These are phyloP conservation scores for Anolis sagrei DNA, from an alignment of 2,113 vertebrate species.

Conservation along the genomic window DNA sequence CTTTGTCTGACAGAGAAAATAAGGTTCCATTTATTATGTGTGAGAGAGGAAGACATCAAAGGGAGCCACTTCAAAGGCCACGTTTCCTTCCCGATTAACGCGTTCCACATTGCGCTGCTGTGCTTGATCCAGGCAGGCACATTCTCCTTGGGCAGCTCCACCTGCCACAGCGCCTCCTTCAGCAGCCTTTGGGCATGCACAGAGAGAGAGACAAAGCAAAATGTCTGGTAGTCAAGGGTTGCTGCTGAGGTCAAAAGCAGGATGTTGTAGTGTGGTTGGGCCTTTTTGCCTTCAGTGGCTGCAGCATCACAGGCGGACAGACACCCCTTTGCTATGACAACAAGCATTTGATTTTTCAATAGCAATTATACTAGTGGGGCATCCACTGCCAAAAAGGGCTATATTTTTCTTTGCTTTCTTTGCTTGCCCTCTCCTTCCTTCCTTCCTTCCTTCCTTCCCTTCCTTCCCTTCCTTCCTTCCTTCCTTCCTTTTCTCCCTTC, in stretches of 20 bases:
- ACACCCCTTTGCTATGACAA: no score
- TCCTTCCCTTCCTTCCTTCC: no score
- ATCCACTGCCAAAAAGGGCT: background rate
- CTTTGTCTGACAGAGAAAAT: constrained; percentile 34
- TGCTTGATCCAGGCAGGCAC: background rate
- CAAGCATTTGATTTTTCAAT: background rate
- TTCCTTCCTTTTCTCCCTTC: no score
- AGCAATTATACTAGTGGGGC: background rate
- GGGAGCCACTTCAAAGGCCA: constrained; percentile 33
- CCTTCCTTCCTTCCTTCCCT: no score
- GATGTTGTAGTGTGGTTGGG: background rate
- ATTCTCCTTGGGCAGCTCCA: background rate
- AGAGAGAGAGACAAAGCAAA: background rate
- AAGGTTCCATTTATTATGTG: constrained; percentile 35
- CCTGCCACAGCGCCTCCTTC: background rate
- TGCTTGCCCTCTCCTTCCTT: no score
- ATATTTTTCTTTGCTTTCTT: no score
- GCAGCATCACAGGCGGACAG: background rate
- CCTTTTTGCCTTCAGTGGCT: background rate
- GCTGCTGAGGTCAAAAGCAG: background rate
- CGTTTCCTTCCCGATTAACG: constrained; percentile 28
- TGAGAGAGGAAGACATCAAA: constrained; percentile 27
- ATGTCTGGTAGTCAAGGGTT: no score
- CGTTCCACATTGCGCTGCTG: constrained; percentile 26
- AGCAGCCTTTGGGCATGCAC: background rate